Base-by-base conservation (phyloP, 2,113 vertebrate genomes). In the Tretioscincus oriximinensis region DNA sequence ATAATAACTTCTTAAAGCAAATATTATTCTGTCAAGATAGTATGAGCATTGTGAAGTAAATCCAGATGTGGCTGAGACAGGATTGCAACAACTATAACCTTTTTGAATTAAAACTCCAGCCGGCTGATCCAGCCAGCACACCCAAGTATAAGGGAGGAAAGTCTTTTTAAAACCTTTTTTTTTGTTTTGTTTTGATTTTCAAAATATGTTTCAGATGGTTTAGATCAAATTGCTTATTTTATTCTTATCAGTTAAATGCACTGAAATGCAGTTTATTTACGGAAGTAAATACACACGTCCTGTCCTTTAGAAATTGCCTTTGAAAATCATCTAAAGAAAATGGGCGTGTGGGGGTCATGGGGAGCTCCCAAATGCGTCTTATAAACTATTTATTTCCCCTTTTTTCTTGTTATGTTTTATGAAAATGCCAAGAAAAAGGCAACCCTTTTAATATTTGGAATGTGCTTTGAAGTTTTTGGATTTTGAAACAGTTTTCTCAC, bases 221-320 rank as follows among this genome's bases (percentile, higher is more conserved):
- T 21, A 77, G 86, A 83, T 86, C 76, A 89, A 90, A 78, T 73
- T 66, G 81, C 88, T 89, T 84, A 6, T 87, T 88, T 81, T 83
- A 31, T 79, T 45, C 14, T 90, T 92, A 88, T 64, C 70, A 88
- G 81, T 89, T 73, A 85, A 87, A 83, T 72, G 86, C 84, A 86
- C 28, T 71, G 65, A 76, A 82, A 45, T 88, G 70, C 73, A 82
- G 68, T 85, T 80, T 90, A 47, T 90, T 91, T 90, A 88, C 86
- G 82, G 80, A 89, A 89, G 76, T 83, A 89, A 92, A 92, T 84
- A 91, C 79, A 90, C 83, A 89, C 83, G 85, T 79, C 81, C 87
- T 86, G 83, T 88, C 87, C 89, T 67, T 14, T 87, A 84, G 80
- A 70, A 80, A 64, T 75, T 81, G 85, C 76, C 84, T 93, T 91